A percentile compares a stretch with the other conserved stretches of the same genome.
phyloP scores from a whole-genome alignment of 2,888 invertebrate species.

The Malachius bipustulatus region DNA sequence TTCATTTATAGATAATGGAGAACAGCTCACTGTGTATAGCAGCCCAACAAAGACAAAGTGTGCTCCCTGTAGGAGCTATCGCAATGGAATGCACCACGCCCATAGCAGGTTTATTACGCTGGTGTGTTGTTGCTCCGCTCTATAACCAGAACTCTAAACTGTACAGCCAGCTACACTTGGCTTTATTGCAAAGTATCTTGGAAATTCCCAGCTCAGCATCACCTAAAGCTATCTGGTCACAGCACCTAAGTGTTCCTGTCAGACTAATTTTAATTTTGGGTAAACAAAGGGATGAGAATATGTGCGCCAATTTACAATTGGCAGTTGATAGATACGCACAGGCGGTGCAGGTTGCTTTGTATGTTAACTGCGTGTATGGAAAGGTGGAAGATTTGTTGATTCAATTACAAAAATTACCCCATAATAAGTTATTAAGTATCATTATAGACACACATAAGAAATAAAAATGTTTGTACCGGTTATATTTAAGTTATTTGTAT shows the following conservation, averaged over 20 bases:
- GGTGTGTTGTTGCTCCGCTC: slow-evolving; percentile 61
- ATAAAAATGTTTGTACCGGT: too few relatives aligned
- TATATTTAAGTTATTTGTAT: too few relatives aligned
- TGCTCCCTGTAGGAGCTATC: slow-evolving; percentile 65
- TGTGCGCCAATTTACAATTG: slow-evolving; percentile 38
- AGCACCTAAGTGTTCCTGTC: slow-evolving; percentile 39
- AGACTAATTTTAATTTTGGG: slow-evolving; percentile 20
- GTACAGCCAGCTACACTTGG: slow-evolving; percentile 57
- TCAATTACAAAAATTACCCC: slow-evolving; percentile 49
- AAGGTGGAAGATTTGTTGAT: slow-evolving; percentile 59
- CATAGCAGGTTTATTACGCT: slow-evolving; percentile 65
- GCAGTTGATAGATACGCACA: slow-evolving; percentile 71
- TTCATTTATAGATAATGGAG: slow-evolving; percentile 41
- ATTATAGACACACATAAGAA: slow-evolving; percentile 50
- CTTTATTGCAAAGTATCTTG: slow-evolving; percentile 51
- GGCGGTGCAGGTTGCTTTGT: slow-evolving; percentile 67
- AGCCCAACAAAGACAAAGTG: slow-evolving; percentile 51
- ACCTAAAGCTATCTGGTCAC: slow-evolving; percentile 51
- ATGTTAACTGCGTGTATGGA: slow-evolving; percentile 68
- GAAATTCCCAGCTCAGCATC: slow-evolving; percentile 41
- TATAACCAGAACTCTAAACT: slow-evolving; percentile 36
- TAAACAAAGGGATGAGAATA: slow-evolving; percentile 16
- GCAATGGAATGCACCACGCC: slow-evolving; percentile 77
- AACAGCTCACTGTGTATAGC: slow-evolving; percentile 56
- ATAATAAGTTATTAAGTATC: slow-evolving; percentile 51